Evolutionary conservation across 2,797 vertebrate species (phyloP).

Genomic region (Myotis findleyi): DNA sequence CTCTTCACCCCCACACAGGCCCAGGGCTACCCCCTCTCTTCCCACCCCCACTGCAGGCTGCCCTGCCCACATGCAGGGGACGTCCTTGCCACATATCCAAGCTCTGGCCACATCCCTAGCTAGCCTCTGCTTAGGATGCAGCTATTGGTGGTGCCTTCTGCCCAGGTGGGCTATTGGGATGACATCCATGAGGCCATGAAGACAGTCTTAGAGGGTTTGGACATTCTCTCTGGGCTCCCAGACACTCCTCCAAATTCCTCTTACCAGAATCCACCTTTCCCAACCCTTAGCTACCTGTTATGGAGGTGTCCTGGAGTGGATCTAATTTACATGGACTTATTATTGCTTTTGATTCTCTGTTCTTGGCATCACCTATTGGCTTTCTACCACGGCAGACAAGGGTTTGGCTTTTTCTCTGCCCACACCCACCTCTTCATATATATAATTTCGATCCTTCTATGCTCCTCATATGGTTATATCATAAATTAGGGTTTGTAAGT

Average conservation of each 20-base stretch:
- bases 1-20: background rate
- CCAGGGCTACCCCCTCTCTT: background rate
- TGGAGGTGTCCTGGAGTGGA: background rate
- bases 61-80: no score
- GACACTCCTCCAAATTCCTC: background rate
- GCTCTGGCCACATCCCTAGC: background rate
- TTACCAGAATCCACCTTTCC: background rate
- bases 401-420: background rate
- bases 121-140: background rate
- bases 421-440: background rate
- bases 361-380: background rate
- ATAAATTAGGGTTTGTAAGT: background rate
- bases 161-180: background rate
- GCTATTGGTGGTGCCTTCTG: background rate
- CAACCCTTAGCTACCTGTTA: background rate
- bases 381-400: background rate
- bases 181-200: rapidly evolving
- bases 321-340: background rate
- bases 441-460: background rate
- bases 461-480: background rate
- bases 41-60: background rate
- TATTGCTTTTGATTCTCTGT: background rate
- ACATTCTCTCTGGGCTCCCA: background rate
- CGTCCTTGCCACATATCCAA: background rate
- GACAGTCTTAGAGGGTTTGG: no score